Base-by-base conservation (phyloP, 2,113 vertebrate species). In the Clarias batrachus region DNA sequence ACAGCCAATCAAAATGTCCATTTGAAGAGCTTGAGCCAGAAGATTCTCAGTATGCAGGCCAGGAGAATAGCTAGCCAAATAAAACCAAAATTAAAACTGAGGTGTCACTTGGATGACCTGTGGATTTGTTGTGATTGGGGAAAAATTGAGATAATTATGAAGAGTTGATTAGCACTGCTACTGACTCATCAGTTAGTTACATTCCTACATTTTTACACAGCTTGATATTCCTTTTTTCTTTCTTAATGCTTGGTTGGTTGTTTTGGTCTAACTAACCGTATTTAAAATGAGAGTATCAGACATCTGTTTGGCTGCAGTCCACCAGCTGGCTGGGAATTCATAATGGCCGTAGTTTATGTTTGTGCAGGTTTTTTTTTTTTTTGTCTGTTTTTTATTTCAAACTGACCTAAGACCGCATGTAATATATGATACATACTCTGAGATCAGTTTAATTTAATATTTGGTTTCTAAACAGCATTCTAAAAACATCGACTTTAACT, bases 251-350 rank as follows among this genome's bases (percentile, higher is more conserved):
- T 63, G 21, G 33, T 2, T 63, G 30, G 30, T 81, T 63, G 33
- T 21, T 63, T 41, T 3, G 12, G 57, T 81, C 59, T 63, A 62
- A 63, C 3, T 63, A 81, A 63, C 33, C 21, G 41, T 63, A 81
- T 81, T 63, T 63, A 63, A 62, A 81, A 81, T 81, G 10, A 23
- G 30, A 65, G 11, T 81, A 81, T 81, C 60, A 37, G 80, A 8
- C 60, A 82, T 65, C 80, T 65, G 25, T 60, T 65, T 82, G 23
- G 80, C 33, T 63, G 60, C 23, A 12, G 19, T 54, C 17, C 27
- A 80, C 56, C 54, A 79, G 16, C 16, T 30, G n/a, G 56, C 27
- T 80, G 30, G 13, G 27, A 37, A 37, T 80, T 60, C 17, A 37
- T 80, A 80, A 80, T 37, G 30, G 27, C 54, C 76, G 57, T 57